Percentiles rank a stretch among this genome's conserved stretches.
Conservation (phyloP, 2,113 vertebrate species). For the Rostratula benghalensis region DNA sequence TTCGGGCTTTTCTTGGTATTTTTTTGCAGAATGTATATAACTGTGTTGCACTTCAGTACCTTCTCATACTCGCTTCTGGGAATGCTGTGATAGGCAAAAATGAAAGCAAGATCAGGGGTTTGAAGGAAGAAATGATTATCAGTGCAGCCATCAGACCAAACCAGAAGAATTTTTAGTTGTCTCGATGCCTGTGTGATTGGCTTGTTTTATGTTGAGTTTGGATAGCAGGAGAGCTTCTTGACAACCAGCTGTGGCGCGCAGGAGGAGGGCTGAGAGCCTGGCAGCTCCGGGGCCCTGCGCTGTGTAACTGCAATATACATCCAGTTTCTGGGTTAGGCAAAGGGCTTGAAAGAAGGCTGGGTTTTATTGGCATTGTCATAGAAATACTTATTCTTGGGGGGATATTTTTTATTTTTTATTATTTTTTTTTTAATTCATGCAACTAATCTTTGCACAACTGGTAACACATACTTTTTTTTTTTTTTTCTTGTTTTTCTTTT, state of each 20-base stretch:
- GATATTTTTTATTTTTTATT: too few relatives aligned
- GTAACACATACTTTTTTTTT: not conserved
- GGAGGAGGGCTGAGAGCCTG: not conserved
- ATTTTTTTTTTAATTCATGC: not conserved
- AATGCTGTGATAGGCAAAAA: not conserved
- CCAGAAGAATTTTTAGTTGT: not conserved
- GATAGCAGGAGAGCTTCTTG: not conserved
- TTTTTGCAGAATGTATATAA: not conserved
- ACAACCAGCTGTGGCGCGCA: rapidly evolving
- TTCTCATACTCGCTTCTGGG: not conserved
- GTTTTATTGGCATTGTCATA: not conserved
- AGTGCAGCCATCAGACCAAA: not conserved
- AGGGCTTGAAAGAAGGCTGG: not conserved
- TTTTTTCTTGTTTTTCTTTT: not conserved
- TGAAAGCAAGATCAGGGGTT: not conserved
- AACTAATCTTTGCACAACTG: not conserved
- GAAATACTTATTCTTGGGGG: not conserved
- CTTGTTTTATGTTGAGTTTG: not conserved
- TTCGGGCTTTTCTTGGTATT: not conserved
- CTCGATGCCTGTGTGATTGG: not conserved
- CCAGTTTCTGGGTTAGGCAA: not conserved
- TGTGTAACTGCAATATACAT: not conserved
- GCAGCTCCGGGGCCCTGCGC: not conserved
- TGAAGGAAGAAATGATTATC: not conserved
- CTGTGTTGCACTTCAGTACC: not conserved